phyloP scores from a whole-genome alignment of 2,888 invertebrate species.

The Thera britannica region DNA sequence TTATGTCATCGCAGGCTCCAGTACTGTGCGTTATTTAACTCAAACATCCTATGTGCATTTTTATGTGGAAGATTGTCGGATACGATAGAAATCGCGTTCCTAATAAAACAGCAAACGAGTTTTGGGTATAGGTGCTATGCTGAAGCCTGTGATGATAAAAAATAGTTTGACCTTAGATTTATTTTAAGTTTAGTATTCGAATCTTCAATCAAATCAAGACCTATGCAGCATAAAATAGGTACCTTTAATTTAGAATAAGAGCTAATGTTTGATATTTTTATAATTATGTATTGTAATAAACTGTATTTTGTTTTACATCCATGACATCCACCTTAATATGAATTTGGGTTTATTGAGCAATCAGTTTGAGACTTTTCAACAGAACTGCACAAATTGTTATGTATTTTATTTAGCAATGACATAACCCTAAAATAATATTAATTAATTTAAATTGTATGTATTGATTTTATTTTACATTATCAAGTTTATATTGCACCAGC shows the following conservation, averaged over 20 bases:
- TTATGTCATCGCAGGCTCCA: not conserved
- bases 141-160: not conserved
- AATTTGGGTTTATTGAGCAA: not conserved
- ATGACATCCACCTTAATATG: constrained; percentile 44
- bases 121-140: not conserved
- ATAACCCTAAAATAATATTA: not conserved
- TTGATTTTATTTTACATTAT: not conserved
- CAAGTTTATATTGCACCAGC: not conserved
- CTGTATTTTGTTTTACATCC: constrained; percentile 41
- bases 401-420: not conserved
- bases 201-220: constrained; percentile 2
- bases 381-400: constrained; percentile 5
- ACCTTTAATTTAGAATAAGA: constrained; percentile 9
- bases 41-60: not conserved
- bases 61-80: not conserved
- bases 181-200: constrained; percentile 8
- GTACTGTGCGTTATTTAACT: not conserved
- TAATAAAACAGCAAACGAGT: not conserved
- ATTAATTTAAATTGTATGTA: not conserved
- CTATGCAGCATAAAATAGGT: constrained; percentile 10
- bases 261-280: constrained; percentile 13
- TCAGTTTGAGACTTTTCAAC: not conserved
- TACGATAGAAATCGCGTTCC: not conserved
- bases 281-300: constrained; percentile 9
- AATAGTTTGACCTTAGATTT: not conserved